phyloP scores from a whole-genome alignment of 2,113 vertebrate genomes.

The Ophiodon elongatus region DNA sequence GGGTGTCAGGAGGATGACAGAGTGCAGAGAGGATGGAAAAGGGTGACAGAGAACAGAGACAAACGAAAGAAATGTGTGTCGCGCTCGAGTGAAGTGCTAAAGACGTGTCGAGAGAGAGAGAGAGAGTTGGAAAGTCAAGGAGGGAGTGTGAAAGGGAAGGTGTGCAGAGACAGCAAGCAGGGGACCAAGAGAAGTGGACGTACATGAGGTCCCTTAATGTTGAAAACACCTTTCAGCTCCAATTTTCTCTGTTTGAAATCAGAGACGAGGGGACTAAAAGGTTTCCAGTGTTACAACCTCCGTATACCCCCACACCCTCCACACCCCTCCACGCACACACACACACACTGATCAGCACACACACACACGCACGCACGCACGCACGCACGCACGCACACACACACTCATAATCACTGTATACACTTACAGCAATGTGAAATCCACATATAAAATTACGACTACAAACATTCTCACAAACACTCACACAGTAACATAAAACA shows the following conservation, averaged over 20 bases:
- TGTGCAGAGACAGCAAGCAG: slow-evolving; percentile 23
- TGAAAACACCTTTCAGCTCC: slow-evolving; percentile 81
- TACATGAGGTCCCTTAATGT: slow-evolving; percentile 56
- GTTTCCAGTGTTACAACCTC: slow-evolving; percentile 50
- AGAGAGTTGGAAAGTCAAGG: slow-evolving; percentile 14
- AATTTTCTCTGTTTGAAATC: slow-evolving; percentile 84
- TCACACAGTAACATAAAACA: slow-evolving; percentile 69
- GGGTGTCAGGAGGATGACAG: slow-evolving; percentile 59
- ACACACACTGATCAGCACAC: slow-evolving; percentile 32
- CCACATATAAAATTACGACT: slow-evolving; percentile 62
- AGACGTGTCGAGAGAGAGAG: slow-evolving; percentile 47
- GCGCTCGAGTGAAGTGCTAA: not conserved
- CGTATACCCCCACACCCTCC: not conserved
- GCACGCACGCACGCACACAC: slow-evolving; percentile 31
- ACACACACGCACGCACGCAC: slow-evolving; percentile 18
- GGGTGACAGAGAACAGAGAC: slow-evolving; percentile 53
- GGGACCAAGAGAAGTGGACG: slow-evolving; percentile 36
- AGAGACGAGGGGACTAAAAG: slow-evolving; percentile 75
- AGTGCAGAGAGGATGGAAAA: slow-evolving; percentile 36
- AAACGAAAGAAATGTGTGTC: slow-evolving; percentile 36
- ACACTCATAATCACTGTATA: slow-evolving; percentile 35
- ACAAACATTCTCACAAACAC: slow-evolving; percentile 74
- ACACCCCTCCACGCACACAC: slow-evolving; percentile 26
- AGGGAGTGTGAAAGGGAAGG: slow-evolving; percentile 28
- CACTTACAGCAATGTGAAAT: slow-evolving; percentile 52